phyloP scores from a whole-genome alignment of 2,113 vertebrate species.

The Pyxicephalus adspersus region DNA sequence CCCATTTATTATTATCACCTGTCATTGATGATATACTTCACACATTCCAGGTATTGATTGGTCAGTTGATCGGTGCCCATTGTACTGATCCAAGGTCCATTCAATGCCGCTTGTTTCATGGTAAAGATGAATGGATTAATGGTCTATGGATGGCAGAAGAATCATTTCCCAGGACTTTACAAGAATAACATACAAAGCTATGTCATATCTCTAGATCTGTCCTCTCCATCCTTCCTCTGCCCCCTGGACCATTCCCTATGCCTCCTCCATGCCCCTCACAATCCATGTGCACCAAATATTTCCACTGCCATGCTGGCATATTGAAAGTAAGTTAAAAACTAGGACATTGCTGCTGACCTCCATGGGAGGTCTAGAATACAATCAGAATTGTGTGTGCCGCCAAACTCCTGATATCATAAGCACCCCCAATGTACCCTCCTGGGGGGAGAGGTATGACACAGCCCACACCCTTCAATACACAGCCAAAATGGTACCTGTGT shows the following conservation, averaged over 20 bases:
- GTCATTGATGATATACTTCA: no score
- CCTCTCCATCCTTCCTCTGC: neutral
- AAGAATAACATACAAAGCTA: neutral
- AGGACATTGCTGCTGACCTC: neutral
- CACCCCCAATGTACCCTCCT: neutral
- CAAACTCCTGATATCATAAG: neutral
- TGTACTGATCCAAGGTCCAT: neutral
- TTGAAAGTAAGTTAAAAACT: neutral
- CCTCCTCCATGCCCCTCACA: neutral
- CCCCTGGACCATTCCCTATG: neutral
- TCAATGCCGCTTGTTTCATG: neutral
- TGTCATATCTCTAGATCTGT: neutral
- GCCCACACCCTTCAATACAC: neutral
- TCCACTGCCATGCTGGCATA: neutral
- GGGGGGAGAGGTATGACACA: neutral
- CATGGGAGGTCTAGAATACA: no score
- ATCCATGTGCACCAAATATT: neutral
- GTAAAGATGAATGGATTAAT: no score
- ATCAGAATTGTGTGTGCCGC: neutral
- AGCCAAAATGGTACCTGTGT: conserved; percentile 53
- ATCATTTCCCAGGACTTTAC: neutral
- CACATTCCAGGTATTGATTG: no score
- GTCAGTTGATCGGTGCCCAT: neutral
- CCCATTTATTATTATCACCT: neutral
- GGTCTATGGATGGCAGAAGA: neutral